Percentiles rank a stretch among this genome's conserved stretches.
These are phyloP conservation scores for Eucera pruinosa DNA, from an alignment of 2,888 invertebrate genomes.

Conservation along the genomic window DNA sequence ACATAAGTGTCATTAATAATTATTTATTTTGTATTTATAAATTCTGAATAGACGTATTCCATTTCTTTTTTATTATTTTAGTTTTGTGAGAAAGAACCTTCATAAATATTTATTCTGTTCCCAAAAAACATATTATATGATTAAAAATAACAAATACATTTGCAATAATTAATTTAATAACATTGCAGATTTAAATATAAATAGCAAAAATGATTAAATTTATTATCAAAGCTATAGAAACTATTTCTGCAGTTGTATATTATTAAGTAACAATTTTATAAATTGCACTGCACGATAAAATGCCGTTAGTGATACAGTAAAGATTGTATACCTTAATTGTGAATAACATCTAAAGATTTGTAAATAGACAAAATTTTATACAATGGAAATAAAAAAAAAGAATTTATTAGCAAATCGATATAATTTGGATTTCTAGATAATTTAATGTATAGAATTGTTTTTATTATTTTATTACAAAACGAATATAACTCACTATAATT, in stretches of 20 bases:
- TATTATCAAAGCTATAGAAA: background rate
- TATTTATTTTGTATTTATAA: constrained; percentile 61
- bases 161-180: no score
- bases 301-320: background rate
- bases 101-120: background rate
- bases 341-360: constrained; percentile 17
- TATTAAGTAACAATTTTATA: background rate
- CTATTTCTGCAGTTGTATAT: background rate
- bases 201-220: no score
- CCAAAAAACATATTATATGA: background rate
- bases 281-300: background rate
- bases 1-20: constrained; percentile 13
- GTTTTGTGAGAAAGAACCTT: background rate
- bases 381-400: background rate
- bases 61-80: constrained; percentile 3
- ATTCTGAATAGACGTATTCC: constrained; percentile 21
- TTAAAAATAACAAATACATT: background rate
- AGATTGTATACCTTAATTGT: background rate
- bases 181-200: no score
- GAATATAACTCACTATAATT: background rate
- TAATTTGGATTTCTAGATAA: no score
- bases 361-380: constrained; percentile 13
- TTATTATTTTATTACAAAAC: background rate
- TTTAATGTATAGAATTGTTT: background rate
- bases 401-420: background rate